phyloP scores from a whole-genome alignment of 2,797 vertebrate species.

The Phoxinus dragarum region DNA sequence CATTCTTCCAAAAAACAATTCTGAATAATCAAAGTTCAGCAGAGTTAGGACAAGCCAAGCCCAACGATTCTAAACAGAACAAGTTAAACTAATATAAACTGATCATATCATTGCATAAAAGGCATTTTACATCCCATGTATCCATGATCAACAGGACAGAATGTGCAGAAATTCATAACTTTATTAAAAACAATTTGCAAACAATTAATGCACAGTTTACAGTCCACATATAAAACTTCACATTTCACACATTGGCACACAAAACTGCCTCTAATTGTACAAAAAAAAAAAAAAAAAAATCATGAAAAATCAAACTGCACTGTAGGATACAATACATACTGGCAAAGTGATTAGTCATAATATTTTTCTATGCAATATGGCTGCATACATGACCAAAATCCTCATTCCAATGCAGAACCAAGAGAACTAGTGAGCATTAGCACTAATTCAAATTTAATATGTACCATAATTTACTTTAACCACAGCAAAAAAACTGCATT shows the following conservation, averaged over 20 bases:
- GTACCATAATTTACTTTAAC: constrained; percentile 40
- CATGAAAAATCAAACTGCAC: neutral
- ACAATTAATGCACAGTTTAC: constrained; percentile 44
- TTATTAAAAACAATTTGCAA: constrained; percentile 60
- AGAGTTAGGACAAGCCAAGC: neutral
- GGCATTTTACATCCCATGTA: neutral
- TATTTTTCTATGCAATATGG: constrained; percentile 7
- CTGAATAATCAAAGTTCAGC: neutral
- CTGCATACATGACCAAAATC: neutral
- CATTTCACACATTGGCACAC: constrained; percentile 11
- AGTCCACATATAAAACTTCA: constrained; percentile 47
- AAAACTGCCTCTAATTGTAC: constrained; percentile 17
- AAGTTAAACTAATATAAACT: neutral
- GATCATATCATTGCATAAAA: neutral
- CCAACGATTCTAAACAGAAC: neutral
- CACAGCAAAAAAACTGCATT: constrained; percentile 26
- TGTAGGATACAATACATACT: constrained; percentile 16
- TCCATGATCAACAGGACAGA: neutral
- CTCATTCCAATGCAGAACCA: constrained; percentile 13
- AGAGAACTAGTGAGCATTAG: constrained; percentile 10
- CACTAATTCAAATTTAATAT: neutral
- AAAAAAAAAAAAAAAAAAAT: neutral
- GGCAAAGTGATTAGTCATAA: constrained; percentile 1
- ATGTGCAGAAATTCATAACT: constrained; percentile 42
- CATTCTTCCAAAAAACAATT: neutral